A percentile compares a stretch with the other conserved stretches of the same genome.
Conservation (phyloP, 2,113 vertebrate genomes). For the Grallaria varia region DNA sequence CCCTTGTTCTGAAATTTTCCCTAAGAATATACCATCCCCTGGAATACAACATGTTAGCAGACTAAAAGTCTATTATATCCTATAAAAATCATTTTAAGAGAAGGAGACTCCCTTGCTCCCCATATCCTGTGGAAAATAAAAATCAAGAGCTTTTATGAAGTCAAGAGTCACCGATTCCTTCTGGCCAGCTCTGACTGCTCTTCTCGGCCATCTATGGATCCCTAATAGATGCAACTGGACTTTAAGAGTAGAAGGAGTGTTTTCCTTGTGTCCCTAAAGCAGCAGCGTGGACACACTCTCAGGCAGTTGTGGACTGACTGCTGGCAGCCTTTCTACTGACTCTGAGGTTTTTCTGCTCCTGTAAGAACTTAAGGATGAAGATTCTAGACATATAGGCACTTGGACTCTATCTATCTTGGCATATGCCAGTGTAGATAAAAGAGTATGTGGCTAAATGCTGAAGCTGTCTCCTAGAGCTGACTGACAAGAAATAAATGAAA, state of each 20-base stretch:
- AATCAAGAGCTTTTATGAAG: neutral
- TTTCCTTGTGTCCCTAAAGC: neutral
- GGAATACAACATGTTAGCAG: neutral
- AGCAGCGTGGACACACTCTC: neutral
- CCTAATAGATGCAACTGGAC: neutral
- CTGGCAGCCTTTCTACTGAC: conserved; percentile 40
- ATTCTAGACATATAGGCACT: neutral
- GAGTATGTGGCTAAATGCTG: neutral
- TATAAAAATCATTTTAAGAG: neutral
- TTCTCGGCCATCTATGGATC: neutral
- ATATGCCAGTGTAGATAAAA: conserved; percentile 62
- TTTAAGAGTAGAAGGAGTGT: neutral
- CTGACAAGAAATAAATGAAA: conserved; percentile 2
- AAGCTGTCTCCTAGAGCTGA: neutral
- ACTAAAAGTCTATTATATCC: neutral
- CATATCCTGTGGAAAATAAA: neutral
- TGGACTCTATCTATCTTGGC: conserved; percentile 54
- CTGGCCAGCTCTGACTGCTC: neutral
- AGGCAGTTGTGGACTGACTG: neutral
- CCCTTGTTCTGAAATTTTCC: neutral
- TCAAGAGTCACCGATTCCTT: neutral
- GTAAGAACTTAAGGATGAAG: conserved; percentile 41
- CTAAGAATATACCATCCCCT: neutral
- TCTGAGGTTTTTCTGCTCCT: conserved; percentile 24
- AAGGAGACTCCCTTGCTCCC: neutral